Evolutionary conservation across 2,888 invertebrate genomes (phyloP).

Genomic region (Euzophera pinguis): DNA sequence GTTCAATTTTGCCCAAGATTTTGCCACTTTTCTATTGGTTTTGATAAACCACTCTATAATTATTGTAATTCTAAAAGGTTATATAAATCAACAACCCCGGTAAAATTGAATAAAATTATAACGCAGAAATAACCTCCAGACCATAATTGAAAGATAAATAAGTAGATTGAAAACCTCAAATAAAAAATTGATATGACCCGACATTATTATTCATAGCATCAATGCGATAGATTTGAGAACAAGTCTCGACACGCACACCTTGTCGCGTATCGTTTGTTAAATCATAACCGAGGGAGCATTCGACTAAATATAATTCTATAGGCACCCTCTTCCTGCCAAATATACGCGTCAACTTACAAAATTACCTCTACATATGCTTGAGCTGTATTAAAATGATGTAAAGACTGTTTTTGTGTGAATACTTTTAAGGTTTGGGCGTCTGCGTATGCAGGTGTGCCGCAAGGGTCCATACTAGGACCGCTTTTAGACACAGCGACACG

Average conservation of each 20-base stretch:
- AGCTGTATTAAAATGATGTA: slow-evolving; percentile 37
- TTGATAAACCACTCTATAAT: too few relatives aligned
- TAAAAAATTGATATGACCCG: neutral
- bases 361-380: slow-evolving; percentile 22
- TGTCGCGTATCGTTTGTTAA: slow-evolving; percentile 71
- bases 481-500: slow-evolving; percentile 73
- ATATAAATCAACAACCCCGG: neutral
- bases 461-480: slow-evolving; percentile 62
- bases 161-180: neutral
- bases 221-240: slow-evolving; percentile 40
- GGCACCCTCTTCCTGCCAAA: slow-evolving; percentile 79
- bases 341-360: slow-evolving; percentile 55
- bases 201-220: slow-evolving; percentile 30
- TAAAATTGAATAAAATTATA: neutral
- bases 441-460: slow-evolving; percentile 68
- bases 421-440: slow-evolving; percentile 29
- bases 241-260: slow-evolving; percentile 61
- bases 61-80: neutral
- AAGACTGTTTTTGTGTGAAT: slow-evolving; percentile 29
- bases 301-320: slow-evolving; percentile 77
- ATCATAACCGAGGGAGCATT: slow-evolving; percentile 70
- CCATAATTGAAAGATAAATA: neutral
- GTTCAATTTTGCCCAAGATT: too few relatives aligned
- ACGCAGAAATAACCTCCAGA: neutral
- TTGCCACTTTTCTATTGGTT: too few relatives aligned